phyloP scores from a whole-genome alignment of 2,888 invertebrate genomes.

The Atrina japonica region DNA sequence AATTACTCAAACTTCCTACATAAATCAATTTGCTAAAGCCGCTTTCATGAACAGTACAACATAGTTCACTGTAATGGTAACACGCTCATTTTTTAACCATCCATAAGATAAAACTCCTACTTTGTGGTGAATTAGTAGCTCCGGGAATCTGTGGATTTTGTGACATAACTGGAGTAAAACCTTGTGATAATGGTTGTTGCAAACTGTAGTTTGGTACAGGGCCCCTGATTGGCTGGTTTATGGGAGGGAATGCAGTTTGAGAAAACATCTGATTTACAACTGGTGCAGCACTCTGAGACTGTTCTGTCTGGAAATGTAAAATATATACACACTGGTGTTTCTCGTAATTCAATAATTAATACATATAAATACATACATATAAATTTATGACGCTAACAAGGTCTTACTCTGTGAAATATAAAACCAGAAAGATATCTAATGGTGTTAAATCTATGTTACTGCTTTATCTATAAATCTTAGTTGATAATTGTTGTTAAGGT shows the following conservation, averaged over 20 bases:
- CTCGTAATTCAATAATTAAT: too few relatives aligned
- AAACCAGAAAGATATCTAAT: too few relatives aligned
- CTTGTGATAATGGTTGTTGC: conserved; percentile 14
- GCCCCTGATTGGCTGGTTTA: conserved; percentile 31
- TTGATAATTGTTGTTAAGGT: too few relatives aligned
- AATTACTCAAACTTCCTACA: too few relatives aligned
- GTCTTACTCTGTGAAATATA: background rate
- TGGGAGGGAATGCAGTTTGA: conserved; percentile 29
- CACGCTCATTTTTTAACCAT: too few relatives aligned
- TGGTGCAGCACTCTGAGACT: conserved; percentile 12
- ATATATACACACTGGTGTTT: too few relatives aligned
- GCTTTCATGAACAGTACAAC: too few relatives aligned
- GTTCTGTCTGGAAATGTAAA: conserved; percentile 13
- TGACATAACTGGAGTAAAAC: conserved; percentile 21
- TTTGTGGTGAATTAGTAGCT: background rate
- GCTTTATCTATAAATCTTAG: too few relatives aligned
- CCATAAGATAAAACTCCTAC: too few relatives aligned
- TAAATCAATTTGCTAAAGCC: too few relatives aligned
- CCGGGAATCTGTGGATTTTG: conserved; percentile 10
- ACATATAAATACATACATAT: conserved; percentile 4
- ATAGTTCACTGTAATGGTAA: too few relatives aligned
- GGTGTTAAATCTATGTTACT: too few relatives aligned
- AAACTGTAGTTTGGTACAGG: conserved; percentile 29
- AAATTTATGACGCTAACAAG: background rate
- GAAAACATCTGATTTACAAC: conserved; percentile 7